These are phyloP conservation scores for Suillia variegata DNA, from an alignment of 2,888 invertebrate species.

Conservation along the genomic window DNA sequence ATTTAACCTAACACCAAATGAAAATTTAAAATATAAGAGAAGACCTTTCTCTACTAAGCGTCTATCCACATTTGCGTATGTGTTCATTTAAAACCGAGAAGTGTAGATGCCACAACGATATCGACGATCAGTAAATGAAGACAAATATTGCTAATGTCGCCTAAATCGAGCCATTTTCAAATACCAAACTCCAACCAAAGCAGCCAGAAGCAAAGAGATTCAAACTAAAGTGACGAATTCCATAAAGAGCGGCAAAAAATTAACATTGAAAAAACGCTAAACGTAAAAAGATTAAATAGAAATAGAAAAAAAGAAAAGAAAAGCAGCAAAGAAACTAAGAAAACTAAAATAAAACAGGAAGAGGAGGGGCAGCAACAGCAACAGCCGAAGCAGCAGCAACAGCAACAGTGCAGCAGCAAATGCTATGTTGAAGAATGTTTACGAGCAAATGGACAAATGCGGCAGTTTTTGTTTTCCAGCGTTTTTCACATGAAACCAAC, in stretches of 20 bases:
- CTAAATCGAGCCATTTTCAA: slow-evolving; percentile 3
- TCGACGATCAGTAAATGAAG: background rate
- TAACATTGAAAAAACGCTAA: slow-evolving; percentile 3
- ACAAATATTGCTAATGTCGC: slow-evolving; percentile 1
- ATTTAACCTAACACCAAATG: too few species aligned
- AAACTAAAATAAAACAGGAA: background rate
- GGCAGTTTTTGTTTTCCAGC: background rate
- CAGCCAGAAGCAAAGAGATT: too few species aligned
- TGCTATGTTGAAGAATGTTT: background rate
- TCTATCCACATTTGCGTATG: too few species aligned
- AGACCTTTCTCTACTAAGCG: too few species aligned
- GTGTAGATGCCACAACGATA: background rate
- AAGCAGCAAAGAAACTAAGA: background rate
- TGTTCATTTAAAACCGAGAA: background rate
- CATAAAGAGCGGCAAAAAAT: slow-evolving; percentile 5
- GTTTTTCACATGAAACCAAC: slow-evolving; percentile 5
- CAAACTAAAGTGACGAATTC: slow-evolving; percentile 7
- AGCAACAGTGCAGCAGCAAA: too few species aligned
- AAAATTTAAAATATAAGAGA: too few species aligned
- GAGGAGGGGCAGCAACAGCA: too few species aligned
- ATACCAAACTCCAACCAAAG: background rate
- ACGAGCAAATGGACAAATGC: slow-evolving; percentile 4
- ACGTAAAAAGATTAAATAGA: too few species aligned
- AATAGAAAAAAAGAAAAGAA: background rate
- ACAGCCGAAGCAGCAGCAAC: too few species aligned